Evolutionary conservation across 1,140 invertebrate genomes (phyloP).

Genomic region (Drosophila pseudoananassae): DNA sequence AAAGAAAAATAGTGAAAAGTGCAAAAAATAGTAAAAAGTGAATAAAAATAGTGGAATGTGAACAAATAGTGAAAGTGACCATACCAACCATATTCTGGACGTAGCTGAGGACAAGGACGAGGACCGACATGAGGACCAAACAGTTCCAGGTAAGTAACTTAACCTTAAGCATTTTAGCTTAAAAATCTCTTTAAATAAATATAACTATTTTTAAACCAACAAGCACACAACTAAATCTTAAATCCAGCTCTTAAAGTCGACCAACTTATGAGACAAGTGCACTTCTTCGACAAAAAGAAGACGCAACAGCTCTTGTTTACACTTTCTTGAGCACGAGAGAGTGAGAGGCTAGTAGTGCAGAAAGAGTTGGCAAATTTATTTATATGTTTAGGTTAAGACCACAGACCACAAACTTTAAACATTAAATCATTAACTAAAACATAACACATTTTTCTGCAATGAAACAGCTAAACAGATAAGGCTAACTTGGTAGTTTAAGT

Average conservation of each 20-base stretch:
- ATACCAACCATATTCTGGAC: too few species aligned
- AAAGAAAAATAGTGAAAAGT: too few species aligned
- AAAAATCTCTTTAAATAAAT: too few species aligned
- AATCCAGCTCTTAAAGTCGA: not conserved
- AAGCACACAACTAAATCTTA: not conserved
- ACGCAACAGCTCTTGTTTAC: not conserved
- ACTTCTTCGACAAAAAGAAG: not conserved
- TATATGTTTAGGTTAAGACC: not conserved
- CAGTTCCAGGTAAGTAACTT: not conserved
- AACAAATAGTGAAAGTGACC: too few species aligned
- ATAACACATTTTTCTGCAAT: too few species aligned
- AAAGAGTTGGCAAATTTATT: not conserved
- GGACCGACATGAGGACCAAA: not conserved
- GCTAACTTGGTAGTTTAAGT: too few species aligned
- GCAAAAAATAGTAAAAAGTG: too few species aligned
- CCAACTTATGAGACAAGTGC: not conserved
- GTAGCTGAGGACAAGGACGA: too few species aligned
- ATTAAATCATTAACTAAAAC: too few species aligned
- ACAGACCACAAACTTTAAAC: too few species aligned
- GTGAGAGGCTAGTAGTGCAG: not conserved
- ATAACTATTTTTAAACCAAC: not conserved
- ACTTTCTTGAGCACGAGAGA: not conserved
- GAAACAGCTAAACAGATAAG: too few species aligned
- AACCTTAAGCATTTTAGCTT: not conserved
- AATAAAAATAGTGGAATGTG: too few species aligned